These are phyloP conservation scores for Liasis olivaceus DNA, from an alignment of 2,797 vertebrate species.

Conservation along the genomic window DNA sequence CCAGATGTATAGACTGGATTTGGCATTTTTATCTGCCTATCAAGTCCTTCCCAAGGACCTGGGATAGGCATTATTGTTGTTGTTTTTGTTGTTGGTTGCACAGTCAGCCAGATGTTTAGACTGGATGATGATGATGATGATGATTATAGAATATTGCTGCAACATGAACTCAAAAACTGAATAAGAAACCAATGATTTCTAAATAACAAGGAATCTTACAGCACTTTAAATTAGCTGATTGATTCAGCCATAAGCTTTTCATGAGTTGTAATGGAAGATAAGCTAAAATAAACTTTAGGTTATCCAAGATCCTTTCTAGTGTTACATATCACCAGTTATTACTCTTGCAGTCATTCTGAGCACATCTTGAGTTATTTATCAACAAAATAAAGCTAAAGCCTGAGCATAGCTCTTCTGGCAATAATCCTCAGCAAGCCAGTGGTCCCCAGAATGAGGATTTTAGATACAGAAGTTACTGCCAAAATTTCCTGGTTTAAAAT, in stretches of 20 bases:
- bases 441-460: neutral
- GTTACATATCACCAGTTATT: neutral
- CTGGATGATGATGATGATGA: too few species aligned
- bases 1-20: too few species aligned
- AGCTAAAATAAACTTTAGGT: neutral
- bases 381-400: neutral
- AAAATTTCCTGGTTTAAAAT: neutral
- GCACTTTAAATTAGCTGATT: neutral
- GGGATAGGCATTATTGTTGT: too few species aligned
- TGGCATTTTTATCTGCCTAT: too few species aligned
- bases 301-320: neutral
- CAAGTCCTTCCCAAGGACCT: too few species aligned
- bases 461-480: neutral
- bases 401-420: neutral
- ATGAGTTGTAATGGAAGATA: neutral
- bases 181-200: neutral
- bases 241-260: neutral
- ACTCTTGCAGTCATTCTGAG: neutral
- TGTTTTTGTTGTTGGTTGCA: too few species aligned
- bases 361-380: neutral
- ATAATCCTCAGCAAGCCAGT: neutral
- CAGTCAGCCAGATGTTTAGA: too few species aligned
- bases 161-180: neutral
- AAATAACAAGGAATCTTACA: neutral
- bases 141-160: neutral